These are phyloP conservation scores for Tragelaphus buxtoni DNA, from an alignment of 2,113 vertebrate species.

Conservation along the genomic window DNA sequence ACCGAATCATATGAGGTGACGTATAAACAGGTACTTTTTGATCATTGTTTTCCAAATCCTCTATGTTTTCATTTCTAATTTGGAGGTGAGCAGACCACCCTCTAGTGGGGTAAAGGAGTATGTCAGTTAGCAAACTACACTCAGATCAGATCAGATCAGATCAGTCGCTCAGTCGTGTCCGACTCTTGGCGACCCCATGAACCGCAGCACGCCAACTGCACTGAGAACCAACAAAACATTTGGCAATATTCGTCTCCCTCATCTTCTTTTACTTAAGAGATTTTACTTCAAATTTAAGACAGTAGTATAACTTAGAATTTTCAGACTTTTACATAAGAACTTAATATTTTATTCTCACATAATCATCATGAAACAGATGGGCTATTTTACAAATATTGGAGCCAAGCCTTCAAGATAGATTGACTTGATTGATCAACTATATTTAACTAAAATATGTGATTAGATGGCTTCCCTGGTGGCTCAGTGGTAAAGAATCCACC, in stretches of 20 bases:
- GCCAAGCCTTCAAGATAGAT: background rate
- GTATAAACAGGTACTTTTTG: background rate
- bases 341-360: background rate
- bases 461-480: background rate
- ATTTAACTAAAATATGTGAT: background rate
- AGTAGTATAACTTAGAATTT: background rate
- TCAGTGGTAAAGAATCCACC: background rate
- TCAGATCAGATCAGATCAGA: too few relatives aligned
- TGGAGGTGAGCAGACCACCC: slow-evolving; percentile 75
- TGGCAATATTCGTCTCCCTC: background rate
- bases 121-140: slow-evolving; percentile 32
- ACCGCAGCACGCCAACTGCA: too few relatives aligned
- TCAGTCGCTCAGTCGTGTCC: too few relatives aligned
- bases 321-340: background rate
- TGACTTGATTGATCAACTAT: background rate
- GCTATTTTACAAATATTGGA: background rate
- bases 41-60: slow-evolving; percentile 19
- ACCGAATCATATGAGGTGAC: background rate
- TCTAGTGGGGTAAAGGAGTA: slow-evolving; percentile 75
- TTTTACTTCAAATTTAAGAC: background rate
- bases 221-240: background rate
- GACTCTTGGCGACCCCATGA: too few relatives aligned
- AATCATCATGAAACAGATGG: background rate
- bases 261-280: background rate
- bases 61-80: background rate